Conservation (phyloP, 2,888 invertebrate species). For the Dasypolia templi region DNA sequence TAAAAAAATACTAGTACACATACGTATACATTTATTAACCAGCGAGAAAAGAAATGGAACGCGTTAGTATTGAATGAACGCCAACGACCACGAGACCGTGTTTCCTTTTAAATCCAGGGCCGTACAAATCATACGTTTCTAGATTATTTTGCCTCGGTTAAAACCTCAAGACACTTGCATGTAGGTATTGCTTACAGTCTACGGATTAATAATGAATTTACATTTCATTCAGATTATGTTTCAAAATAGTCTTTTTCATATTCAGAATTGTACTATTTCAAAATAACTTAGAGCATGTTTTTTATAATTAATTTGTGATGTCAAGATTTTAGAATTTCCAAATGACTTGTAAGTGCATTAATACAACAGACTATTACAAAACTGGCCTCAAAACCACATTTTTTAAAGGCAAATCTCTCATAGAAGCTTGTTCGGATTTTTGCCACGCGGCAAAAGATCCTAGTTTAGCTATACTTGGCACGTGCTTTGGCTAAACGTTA, state of each 20-base stretch:
- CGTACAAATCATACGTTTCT: neutral
- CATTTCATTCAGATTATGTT: neutral
- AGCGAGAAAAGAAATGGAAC: neutral
- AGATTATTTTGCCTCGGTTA: neutral
- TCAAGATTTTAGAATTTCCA: neutral
- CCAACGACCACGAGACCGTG: no score
- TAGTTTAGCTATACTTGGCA: no score
- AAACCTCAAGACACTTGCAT: neutral
- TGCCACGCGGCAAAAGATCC: no score
- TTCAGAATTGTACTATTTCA: neutral
- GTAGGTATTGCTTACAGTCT: neutral
- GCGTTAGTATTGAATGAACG: neutral
- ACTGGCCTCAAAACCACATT: neutral
- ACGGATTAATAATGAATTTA: neutral
- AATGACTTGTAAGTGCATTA: neutral
- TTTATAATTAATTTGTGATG: neutral
- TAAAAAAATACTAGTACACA: no score
- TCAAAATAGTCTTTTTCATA: neutral
- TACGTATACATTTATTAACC: no score
- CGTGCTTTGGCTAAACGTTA: neutral
- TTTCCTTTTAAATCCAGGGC: neutral
- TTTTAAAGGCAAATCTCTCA: neutral
- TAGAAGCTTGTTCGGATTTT: neutral
- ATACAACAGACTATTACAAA: neutral
- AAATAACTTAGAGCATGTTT: constrained; percentile 4